Conservation (phyloP, 2,113 vertebrate species). For the Hemicordylus capensis region DNA sequence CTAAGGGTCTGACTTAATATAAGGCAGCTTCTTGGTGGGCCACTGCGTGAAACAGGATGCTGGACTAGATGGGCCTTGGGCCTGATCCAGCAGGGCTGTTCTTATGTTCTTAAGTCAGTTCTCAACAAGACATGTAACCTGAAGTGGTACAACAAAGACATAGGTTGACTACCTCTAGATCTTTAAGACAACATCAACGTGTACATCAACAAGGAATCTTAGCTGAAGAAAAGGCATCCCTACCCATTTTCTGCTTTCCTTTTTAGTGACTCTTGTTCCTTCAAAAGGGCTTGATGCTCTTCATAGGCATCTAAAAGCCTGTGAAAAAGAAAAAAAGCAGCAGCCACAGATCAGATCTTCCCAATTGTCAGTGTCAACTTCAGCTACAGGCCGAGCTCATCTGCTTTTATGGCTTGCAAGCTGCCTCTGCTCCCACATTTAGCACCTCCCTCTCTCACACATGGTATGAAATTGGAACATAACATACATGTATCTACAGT, state of each 20-base stretch:
- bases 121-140: no score
- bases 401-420: no score
- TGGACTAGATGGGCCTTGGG: no score
- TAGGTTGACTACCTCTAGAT: no score
- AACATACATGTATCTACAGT: neutral
- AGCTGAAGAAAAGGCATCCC: neutral
- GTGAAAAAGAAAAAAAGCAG: neutral
- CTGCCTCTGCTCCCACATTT: neutral
- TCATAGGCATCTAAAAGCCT: constrained; percentile 92
- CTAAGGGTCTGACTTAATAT: no score
- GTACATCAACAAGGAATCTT: neutral
- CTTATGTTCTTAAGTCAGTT: no score
- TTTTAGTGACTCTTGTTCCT: constrained; percentile 90
- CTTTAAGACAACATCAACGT: no score
- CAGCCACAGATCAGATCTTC: neutral
- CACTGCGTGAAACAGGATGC: no score
- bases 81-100: no score
- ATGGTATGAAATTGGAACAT: neutral
- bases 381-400: neutral
- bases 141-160: no score
- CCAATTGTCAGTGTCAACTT: neutral
- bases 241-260: constrained; percentile 95
- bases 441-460: neutral
- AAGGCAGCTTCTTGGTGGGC: no score
- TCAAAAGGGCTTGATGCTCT: constrained; percentile 90